Evolutionary conservation across 2,113 vertebrate species (phyloP).

Genomic region (Buteo buteo): DNA sequence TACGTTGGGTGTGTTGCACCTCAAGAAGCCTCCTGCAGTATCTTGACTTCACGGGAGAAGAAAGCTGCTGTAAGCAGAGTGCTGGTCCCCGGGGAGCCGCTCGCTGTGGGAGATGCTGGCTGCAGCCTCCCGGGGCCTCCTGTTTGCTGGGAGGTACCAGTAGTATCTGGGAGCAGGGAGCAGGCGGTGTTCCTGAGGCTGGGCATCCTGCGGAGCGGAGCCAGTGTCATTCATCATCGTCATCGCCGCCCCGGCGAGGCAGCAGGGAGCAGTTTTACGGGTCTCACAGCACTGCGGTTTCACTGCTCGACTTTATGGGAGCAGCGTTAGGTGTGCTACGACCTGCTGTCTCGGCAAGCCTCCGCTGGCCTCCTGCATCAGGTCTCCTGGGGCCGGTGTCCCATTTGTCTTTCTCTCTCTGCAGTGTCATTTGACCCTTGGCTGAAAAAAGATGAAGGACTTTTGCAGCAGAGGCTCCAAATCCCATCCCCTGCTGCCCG

Average conservation of each 20-base stretch:
- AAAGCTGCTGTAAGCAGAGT: background rate
- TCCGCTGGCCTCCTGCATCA: background rate
- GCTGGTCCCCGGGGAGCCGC: background rate
- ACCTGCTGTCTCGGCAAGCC: background rate
- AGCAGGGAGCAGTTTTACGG: background rate
- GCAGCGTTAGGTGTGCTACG: background rate
- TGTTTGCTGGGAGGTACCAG: background rate
- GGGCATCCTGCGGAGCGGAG: background rate
- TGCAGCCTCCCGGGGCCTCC: background rate
- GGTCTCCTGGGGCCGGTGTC: background rate
- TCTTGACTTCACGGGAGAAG: background rate
- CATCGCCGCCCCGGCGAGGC: background rate
- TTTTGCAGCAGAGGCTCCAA: conserved; percentile 1
- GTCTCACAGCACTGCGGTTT: background rate
- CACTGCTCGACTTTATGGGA: background rate
- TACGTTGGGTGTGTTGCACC: background rate
- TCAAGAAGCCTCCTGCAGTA: background rate
- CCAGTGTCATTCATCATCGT: background rate
- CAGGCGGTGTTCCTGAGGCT: background rate
- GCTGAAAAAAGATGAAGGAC: background rate
- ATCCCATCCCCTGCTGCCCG: background rate
- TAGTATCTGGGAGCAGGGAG: background rate
- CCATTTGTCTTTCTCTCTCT: conserved; percentile 6
- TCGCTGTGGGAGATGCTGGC: background rate
- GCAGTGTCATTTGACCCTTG: background rate